These are phyloP conservation scores for Palythoa caribaeorum DNA, from an alignment of 92 coral and sea anemone species.

Conservation along the genomic window DNA sequence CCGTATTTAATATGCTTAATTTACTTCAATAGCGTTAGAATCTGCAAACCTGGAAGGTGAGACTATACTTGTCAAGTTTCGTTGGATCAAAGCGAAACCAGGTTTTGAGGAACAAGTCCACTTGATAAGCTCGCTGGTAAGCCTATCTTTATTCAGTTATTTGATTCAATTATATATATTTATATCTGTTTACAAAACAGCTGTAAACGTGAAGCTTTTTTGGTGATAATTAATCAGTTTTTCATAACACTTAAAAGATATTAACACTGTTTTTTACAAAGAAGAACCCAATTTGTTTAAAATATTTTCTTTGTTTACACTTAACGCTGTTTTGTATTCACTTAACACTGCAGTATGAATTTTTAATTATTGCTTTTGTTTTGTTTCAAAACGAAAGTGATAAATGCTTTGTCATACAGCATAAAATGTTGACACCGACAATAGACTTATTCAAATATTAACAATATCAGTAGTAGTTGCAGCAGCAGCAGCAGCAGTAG, in stretches of 20 bases:
- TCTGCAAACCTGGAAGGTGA: slow-evolving; percentile 7
- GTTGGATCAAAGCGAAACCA: slow-evolving; percentile 88
- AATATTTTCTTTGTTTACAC: neutral
- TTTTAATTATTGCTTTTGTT: neutral
- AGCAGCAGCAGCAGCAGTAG: neutral
- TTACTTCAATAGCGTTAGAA: slow-evolving; percentile 21
- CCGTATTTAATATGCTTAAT: neutral
- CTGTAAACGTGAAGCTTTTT: neutral
- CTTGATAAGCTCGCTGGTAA: slow-evolving; percentile 91
- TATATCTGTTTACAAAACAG: neutral
- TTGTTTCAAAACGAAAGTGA: neutral
- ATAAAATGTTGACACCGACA: neutral
- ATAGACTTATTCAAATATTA: neutral
- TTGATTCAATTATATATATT: neutral
- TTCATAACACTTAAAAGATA: neutral
- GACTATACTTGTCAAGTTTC: slow-evolving; percentile 74
- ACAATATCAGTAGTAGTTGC: neutral
- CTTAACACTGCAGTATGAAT: neutral
- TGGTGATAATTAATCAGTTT: neutral
- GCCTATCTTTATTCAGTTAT: slow-evolving; percentile 19
- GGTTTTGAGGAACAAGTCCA: slow-evolving; percentile 83
- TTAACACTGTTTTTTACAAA: neutral
- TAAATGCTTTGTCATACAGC: neutral
- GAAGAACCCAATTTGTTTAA: neutral
- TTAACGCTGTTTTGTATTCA: neutral